Conservation (phyloP, 2,797 vertebrate species). For the Gymnocypris eckloni region DNA sequence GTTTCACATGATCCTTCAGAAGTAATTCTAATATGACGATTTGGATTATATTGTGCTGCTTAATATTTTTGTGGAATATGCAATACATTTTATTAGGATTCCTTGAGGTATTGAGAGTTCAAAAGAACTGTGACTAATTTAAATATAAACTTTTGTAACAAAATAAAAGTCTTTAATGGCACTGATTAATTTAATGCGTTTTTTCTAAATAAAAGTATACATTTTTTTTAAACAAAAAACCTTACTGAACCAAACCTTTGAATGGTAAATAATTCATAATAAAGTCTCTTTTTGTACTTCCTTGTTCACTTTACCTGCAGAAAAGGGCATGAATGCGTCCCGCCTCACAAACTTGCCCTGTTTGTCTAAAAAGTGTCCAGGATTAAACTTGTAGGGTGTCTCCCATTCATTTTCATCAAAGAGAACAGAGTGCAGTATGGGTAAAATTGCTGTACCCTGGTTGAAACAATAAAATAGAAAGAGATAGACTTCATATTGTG, state of each 20-base stretch:
- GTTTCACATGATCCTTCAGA: neutral
- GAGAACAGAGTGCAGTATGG: slow-evolving; percentile 83
- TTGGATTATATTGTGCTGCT: neutral
- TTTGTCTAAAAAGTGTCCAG: slow-evolving; percentile 83
- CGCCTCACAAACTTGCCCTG: slow-evolving; percentile 81
- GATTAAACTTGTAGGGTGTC: slow-evolving; percentile 85
- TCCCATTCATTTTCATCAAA: slow-evolving; percentile 86
- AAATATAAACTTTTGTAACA: neutral
- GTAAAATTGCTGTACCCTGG: slow-evolving; percentile 77
- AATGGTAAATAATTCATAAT: neutral
- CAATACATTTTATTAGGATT: neutral
- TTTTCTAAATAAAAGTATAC: neutral
- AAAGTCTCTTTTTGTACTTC: neutral
- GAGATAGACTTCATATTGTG: neutral
- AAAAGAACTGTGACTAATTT: neutral
- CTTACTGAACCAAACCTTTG: neutral
- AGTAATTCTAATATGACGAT: neutral
- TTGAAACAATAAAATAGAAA: neutral
- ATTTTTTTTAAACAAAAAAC: neutral
- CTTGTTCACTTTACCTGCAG: slow-evolving; percentile 76
- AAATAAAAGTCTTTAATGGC: neutral
- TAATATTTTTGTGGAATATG: neutral
- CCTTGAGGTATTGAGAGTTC: neutral
- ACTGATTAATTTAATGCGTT: neutral
- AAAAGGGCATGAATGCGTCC: slow-evolving; percentile 85